Conservation (phyloP, 2,888 invertebrate genomes). For the Bursaphelenchus okinawaensis region DNA sequence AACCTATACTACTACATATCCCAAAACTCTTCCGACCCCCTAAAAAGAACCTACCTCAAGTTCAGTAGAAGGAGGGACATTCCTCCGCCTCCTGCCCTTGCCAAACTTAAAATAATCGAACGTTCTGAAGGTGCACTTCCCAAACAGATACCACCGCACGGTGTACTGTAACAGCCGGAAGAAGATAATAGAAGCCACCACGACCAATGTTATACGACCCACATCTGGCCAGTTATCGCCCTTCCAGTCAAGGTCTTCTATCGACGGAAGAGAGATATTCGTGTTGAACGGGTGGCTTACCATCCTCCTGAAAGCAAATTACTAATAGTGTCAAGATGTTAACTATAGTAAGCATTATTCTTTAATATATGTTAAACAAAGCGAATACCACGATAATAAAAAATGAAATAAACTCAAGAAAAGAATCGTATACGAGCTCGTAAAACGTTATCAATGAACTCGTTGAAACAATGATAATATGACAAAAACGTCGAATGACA, state of each 20-base stretch:
- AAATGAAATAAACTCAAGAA: too few species aligned
- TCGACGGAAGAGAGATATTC: background rate
- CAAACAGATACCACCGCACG: slow-evolving; percentile 47
- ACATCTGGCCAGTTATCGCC: background rate
- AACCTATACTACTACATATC: background rate
- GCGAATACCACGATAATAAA: too few species aligned
- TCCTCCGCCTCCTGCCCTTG: slow-evolving; percentile 19
- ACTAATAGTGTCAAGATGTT: too few species aligned
- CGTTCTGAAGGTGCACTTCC: slow-evolving; percentile 46
- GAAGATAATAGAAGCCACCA: slow-evolving; percentile 43
- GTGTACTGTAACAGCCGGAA: slow-evolving; percentile 50
- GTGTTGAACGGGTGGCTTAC: background rate
- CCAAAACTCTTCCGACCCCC: background rate
- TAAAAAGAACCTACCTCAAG: slow-evolving; percentile 23
- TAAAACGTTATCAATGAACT: too few species aligned
- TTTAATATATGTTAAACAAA: too few species aligned
- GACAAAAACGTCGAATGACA: too few species aligned
- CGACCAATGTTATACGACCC: slow-evolving; percentile 4
- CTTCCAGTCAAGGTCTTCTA: background rate
- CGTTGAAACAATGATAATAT: too few species aligned
- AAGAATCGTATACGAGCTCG: too few species aligned
- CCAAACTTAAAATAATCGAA: slow-evolving; percentile 50
- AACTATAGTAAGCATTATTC: too few species aligned
- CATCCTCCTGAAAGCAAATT: too few species aligned
- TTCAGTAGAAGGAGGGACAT: slow-evolving; percentile 8